Evolutionary conservation across 2,888 invertebrate genomes (phyloP).

Genomic region (Pollenia angustigena): DNA sequence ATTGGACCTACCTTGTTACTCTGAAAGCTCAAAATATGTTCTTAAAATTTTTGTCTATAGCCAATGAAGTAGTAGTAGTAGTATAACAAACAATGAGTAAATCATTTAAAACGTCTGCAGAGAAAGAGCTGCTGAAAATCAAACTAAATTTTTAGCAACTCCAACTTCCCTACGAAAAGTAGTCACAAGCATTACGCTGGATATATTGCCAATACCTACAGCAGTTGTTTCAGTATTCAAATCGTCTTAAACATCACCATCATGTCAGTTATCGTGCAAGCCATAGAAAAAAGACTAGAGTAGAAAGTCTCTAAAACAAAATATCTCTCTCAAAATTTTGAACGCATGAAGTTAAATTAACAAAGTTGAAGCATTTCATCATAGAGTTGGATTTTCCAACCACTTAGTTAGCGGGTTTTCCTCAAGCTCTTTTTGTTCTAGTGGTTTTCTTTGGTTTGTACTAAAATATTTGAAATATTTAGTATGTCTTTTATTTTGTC

Average conservation of each 20-base stretch:
- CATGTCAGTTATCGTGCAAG: not conserved
- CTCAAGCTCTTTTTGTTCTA: not conserved
- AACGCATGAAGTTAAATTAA: no score
- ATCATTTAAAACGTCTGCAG: constrained; percentile 3
- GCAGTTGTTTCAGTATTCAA: constrained; percentile 35
- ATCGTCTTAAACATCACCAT: constrained; percentile 33
- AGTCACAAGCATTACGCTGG: not conserved
- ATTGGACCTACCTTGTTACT: no score
- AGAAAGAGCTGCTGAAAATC: not conserved
- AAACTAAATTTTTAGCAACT: not conserved
- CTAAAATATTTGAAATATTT: constrained; percentile 69
- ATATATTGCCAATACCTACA: constrained; percentile 17
- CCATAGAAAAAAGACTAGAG: no score
- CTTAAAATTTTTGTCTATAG: no score
- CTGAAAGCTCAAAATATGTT: no score
- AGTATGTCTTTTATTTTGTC: constrained; percentile 64
- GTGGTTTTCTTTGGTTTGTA: constrained; percentile 7
- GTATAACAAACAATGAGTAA: not conserved
- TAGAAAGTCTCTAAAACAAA: no score
- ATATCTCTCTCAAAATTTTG: no score
- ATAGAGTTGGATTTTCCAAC: no score
- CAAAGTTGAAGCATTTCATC: no score
- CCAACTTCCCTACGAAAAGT: not conserved
- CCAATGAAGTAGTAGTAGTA: no score
- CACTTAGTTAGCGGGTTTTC: no score